Evolutionary conservation across 37 sponge, comb jelly and placozoan species (phyloP).

Genomic region (Halisarca cf. caerulea): DNA sequence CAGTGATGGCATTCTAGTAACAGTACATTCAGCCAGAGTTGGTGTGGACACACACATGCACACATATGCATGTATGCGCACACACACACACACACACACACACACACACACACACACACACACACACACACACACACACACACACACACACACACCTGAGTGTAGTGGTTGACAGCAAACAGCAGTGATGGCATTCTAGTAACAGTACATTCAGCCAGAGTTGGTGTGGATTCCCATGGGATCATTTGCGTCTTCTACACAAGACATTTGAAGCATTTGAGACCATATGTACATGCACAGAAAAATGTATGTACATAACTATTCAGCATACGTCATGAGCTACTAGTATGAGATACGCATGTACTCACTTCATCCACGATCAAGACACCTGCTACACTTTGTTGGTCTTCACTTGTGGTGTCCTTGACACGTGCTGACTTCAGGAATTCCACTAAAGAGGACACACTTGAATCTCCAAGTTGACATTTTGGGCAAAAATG

Average conservation of each 20-base stretch:
- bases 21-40: background rate
- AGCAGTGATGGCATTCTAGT: constrained; percentile 75
- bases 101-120: constrained; percentile 33
- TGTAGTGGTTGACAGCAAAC: constrained; percentile 45
- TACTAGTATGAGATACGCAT: no score
- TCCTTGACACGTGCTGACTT: no score
- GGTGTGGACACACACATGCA: constrained; percentile 11
- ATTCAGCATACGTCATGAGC: no score
- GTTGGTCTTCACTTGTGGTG: no score
- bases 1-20: constrained; percentile 74
- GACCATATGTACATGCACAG: no score
- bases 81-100: constrained; percentile 41
- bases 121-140: constrained; percentile 30
- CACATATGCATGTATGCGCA: constrained; percentile 28
- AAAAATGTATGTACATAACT: no score
- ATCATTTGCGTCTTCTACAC: background rate
- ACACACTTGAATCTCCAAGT: no score
- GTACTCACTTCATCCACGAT: no score
- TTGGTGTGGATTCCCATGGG: background rate
- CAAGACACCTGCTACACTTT: no score
- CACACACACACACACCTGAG: constrained; percentile 13
- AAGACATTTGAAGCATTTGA: no score
- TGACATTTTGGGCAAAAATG: no score
- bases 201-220: constrained; percentile 31
- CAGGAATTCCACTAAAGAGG: no score